phyloP scores from a whole-genome alignment of 2,888 invertebrate genomes.

The Cantharis lateralis region DNA sequence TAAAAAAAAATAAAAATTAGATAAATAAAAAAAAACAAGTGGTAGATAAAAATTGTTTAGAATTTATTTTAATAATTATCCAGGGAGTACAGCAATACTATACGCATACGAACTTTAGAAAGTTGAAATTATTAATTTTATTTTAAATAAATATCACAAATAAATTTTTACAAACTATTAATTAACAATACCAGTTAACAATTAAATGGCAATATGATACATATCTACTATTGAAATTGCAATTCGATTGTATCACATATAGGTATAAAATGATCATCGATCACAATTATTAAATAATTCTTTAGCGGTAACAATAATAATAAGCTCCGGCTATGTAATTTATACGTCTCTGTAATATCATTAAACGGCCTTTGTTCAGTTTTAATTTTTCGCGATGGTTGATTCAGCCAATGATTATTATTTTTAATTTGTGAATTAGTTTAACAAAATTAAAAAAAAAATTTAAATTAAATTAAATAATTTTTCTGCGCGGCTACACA shows the following conservation, averaged over 20 bases:
- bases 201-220: background rate
- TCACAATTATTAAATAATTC: background rate
- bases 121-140: background rate
- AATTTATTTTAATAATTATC: too few species aligned
- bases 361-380: background rate
- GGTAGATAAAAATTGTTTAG: too few species aligned
- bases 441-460: too few species aligned
- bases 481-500: background rate
- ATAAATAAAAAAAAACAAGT: too few species aligned
- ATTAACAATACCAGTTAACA: background rate
- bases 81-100: too few species aligned
- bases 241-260: background rate
- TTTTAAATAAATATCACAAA: background rate
- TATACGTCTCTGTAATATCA: background rate
- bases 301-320: background rate
- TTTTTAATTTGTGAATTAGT: background rate
- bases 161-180: background rate
- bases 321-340: background rate
- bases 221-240: background rate
- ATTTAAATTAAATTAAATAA: background rate
- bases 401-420: background rate
- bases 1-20: too few species aligned
- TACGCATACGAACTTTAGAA: too few species aligned
- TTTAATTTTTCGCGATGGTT: background rate
- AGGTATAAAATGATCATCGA: background rate